A percentile compares a stretch with the other conserved stretches of the same genome.
Evolutionary conservation across 2,888 invertebrate species (phyloP).

Genomic region (Criorhina ranunculi): DNA sequence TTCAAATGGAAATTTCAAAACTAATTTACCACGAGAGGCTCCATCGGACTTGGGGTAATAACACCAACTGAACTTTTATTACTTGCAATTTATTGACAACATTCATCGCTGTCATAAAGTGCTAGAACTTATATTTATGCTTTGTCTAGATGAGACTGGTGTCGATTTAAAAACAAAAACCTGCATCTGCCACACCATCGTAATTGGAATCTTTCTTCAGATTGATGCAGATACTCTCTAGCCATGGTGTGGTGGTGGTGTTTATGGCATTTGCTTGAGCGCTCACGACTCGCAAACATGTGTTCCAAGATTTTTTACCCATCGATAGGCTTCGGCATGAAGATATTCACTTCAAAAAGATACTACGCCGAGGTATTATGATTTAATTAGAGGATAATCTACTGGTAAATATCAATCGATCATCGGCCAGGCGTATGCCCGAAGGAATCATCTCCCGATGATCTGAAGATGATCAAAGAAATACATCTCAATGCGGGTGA

Average conservation of each 20-base stretch:
- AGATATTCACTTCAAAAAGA: conserved; percentile 47
- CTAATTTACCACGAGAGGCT: conserved; percentile 17
- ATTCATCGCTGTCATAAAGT: conserved; percentile 50
- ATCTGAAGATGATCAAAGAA: conserved; percentile 60
- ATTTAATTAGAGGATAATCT: conserved; percentile 51
- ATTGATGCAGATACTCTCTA: neutral
- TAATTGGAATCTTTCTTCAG: neutral
- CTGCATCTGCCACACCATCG: conserved; percentile 8
- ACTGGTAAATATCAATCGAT: conserved; percentile 64
- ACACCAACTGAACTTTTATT: conserved; percentile 39
- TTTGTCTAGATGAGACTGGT: conserved; percentile 4
- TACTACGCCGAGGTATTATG: conserved; percentile 32
- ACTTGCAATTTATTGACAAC: conserved; percentile 43
- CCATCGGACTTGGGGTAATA: conserved; percentile 8
- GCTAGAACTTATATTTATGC: conserved; percentile 20
- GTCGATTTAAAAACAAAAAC: conserved; percentile 28
- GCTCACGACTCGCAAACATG: conserved; percentile 23
- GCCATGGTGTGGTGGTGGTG: conserved; percentile 21
- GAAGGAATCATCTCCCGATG: conserved; percentile 25
- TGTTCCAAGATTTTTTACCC: conserved; percentile 41
- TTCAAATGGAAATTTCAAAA: conserved; percentile 14
- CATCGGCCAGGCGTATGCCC: conserved; percentile 37
- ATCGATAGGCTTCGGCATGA: conserved; percentile 17
- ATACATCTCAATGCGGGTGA: conserved; percentile 35
- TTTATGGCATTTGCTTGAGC: conserved; percentile 15